Evolutionary conservation across 2,797 vertebrate species (phyloP).

Genomic region (Sebastes variabilis): DNA sequence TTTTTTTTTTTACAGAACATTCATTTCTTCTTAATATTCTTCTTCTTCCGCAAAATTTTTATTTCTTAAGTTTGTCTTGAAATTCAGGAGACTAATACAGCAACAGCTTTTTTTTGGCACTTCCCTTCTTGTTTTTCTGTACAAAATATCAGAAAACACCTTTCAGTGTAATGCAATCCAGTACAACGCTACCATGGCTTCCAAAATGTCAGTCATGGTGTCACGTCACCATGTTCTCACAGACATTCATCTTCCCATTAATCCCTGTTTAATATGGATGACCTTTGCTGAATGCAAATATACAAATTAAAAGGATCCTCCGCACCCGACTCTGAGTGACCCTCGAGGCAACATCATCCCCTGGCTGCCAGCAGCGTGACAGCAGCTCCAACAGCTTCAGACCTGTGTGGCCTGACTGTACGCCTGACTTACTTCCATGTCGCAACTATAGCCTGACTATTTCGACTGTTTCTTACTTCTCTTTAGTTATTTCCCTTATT

Average conservation of each 20-base stretch:
- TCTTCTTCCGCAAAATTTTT: not conserved
- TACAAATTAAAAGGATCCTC: constrained; percentile 13
- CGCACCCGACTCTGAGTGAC: not conserved
- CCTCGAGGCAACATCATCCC: constrained; percentile 8
- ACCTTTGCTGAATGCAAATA: not conserved
- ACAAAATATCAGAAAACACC: not conserved
- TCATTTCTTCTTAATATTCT: no score
- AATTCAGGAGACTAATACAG: not conserved
- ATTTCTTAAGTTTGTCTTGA: not conserved
- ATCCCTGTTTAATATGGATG: constrained; percentile 27
- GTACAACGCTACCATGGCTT: not conserved
- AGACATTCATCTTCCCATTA: not conserved
- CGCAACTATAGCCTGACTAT: constrained; percentile 37
- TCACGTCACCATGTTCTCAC: not conserved
- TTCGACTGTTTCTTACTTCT: constrained; percentile 42
- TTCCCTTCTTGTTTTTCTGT: not conserved
- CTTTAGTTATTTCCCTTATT: constrained; percentile 38
- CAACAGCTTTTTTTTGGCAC: not conserved
- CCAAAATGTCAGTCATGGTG: not conserved
- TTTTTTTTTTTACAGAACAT: not conserved
- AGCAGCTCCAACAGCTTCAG: not conserved
- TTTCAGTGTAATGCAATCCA: not conserved
- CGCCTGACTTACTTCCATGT: constrained; percentile 38
- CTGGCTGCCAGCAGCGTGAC: not conserved
- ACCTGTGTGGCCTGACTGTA: not conserved